Conservation (phyloP, 2,797 vertebrate species). For the Manis pentadactyla region DNA sequence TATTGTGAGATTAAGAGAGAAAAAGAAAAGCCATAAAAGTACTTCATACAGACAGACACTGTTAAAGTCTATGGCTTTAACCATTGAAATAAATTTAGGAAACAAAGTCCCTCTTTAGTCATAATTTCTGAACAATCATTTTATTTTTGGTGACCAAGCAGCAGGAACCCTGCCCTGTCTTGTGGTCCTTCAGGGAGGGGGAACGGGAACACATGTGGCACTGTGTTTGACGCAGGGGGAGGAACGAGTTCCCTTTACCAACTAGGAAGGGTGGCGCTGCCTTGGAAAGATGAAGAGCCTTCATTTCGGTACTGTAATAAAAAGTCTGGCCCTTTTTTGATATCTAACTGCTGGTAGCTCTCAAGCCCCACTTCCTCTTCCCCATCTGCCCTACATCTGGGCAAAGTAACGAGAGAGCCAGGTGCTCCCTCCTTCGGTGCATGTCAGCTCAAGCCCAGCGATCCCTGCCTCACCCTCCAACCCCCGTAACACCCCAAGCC, state of each 20-base stretch:
- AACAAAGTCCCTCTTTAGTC: not conserved
- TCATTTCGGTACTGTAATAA: not conserved
- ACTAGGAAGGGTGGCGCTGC: not conserved
- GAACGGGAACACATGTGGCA: too few species aligned
- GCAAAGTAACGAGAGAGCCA: not conserved
- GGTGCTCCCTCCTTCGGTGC: not conserved
- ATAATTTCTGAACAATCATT: not conserved
- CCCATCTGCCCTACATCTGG: not conserved
- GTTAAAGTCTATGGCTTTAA: not conserved
- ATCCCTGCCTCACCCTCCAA: not conserved
- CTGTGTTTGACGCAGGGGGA: not conserved
- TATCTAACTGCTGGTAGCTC: not conserved
- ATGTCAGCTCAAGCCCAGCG: not conserved
- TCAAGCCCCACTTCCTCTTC: not conserved
- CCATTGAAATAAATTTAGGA: constrained; percentile 15
- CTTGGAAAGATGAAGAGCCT: not conserved
- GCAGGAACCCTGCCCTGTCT: not conserved
- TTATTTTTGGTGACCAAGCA: not conserved
- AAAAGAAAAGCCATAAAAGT: not conserved
- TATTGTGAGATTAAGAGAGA: constrained; percentile 1
- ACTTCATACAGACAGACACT: not conserved
- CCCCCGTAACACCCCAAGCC: not conserved
- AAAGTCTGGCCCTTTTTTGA: not conserved
- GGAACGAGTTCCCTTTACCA: not conserved
- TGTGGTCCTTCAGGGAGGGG: not conserved